phyloP scores from a whole-genome alignment of 2,888 invertebrate species.

The Acleris cristana region DNA sequence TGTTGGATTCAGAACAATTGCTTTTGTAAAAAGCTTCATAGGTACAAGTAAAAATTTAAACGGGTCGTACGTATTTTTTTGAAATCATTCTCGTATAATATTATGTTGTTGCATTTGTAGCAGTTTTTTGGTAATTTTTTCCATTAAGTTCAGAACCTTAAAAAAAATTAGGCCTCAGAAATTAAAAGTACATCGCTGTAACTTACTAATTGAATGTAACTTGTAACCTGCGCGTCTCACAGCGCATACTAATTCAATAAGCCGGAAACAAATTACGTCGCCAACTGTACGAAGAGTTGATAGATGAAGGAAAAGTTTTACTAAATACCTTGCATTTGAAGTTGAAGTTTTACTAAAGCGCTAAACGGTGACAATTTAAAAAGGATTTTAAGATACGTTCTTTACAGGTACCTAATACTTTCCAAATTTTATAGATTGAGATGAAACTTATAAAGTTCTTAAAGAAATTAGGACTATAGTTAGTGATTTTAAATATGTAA shows the following conservation, averaged over 20 bases:
- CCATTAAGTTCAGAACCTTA: too few relatives aligned
- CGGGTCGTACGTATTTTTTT: too few relatives aligned
- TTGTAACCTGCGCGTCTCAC: slow-evolving; percentile 36
- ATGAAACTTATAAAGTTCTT: too few relatives aligned
- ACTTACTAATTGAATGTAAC: slow-evolving; percentile 30
- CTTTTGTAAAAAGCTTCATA: too few relatives aligned
- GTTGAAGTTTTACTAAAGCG: slow-evolving; percentile 5
- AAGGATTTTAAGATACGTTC: not conserved
- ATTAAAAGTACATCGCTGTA: not conserved
- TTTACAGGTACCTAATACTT: too few relatives aligned
- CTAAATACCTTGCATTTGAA: slow-evolving; percentile 16
- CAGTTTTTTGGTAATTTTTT: not conserved
- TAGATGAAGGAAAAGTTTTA: slow-evolving; percentile 39
- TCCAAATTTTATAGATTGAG: too few relatives aligned
- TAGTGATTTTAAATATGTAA: too few relatives aligned
- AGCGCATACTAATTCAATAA: slow-evolving; percentile 75
- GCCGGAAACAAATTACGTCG: slow-evolving; percentile 68
- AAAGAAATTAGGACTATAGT: too few relatives aligned
- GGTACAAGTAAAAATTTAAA: too few relatives aligned
- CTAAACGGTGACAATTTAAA: not conserved
- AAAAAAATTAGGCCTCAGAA: not conserved
- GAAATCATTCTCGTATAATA: too few relatives aligned
- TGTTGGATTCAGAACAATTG: too few relatives aligned
- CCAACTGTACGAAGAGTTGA: slow-evolving; percentile 50
- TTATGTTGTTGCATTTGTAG: too few relatives aligned